phyloP scores from a whole-genome alignment of 2,888 invertebrate genomes.

The Rhamphomyia laevipes region DNA sequence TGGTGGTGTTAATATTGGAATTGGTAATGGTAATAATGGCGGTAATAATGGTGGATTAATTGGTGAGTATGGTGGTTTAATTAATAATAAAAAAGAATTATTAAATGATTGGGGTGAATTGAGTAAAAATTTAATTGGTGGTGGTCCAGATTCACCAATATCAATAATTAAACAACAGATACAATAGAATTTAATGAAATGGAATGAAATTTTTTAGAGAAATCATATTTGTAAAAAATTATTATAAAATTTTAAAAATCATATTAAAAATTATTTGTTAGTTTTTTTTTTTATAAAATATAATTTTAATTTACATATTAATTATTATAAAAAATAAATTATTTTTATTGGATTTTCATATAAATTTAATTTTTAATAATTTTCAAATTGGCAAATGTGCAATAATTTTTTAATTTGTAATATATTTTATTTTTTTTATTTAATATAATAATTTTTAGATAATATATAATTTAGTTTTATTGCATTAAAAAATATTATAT shows the following conservation, averaged over 20 bases:
- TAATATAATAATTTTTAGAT: not conserved
- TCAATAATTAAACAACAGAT: conserved; percentile 17
- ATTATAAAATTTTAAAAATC: conserved; percentile 2
- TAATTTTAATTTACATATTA: conserved; percentile 1
- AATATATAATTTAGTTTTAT: not conserved
- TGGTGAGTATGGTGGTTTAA: conserved; percentile 11
- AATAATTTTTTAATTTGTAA: not conserved
- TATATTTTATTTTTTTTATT: not conserved
- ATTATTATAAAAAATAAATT: no score
- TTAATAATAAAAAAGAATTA: not conserved
- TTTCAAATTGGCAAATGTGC: not conserved
- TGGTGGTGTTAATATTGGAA: no score
- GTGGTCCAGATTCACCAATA: conserved; percentile 1
- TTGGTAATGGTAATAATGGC: conserved; percentile 14
- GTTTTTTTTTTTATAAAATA: no score
- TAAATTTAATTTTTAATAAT: not conserved
- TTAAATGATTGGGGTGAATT: not conserved
- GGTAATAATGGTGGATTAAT: conserved; percentile 15
- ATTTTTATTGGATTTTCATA: not conserved
- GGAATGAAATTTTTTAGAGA: conserved; percentile 40
- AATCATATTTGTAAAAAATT: conserved; percentile 18
- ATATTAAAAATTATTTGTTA: conserved; percentile 3
- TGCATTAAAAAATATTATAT: not conserved
- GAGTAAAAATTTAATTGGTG: not conserved
- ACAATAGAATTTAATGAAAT: conserved; percentile 36